Percentiles rank a stretch among this genome's conserved stretches.
phyloP scores from a whole-genome alignment of 2,888 invertebrate species.

The Drosophila acutilabella region DNA sequence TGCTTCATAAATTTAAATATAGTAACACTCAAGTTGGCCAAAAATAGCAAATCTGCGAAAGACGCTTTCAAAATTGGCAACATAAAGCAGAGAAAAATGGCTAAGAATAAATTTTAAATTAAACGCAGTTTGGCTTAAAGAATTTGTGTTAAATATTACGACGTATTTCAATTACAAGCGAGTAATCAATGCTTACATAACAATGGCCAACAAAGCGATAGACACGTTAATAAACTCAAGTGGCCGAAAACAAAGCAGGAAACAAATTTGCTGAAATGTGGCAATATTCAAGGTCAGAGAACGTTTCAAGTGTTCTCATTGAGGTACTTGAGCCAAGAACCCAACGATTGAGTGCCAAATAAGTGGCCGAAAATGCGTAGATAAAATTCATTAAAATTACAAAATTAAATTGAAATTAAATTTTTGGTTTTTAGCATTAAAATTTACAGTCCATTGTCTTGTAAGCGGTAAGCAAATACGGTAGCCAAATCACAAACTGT shows the following conservation, averaged over 20 bases:
- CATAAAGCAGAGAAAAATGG: not conserved
- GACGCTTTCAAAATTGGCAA: slow-evolving; percentile 5
- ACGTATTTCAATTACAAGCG: slow-evolving; percentile 34
- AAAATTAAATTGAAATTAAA: not conserved
- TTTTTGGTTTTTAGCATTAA: slow-evolving; percentile 5
- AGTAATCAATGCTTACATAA: slow-evolving; percentile 20
- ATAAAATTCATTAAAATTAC: not conserved
- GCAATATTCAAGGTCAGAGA: slow-evolving; percentile 59
- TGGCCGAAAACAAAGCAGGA: slow-evolving; percentile 56
- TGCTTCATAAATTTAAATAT: slow-evolving; percentile 55
- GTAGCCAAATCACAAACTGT: slow-evolving; percentile 44
- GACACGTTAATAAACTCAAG: slow-evolving; percentile 42
- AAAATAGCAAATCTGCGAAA: slow-evolving; percentile 39
- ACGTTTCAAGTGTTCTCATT: slow-evolving; percentile 44
- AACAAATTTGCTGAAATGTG: slow-evolving; percentile 54
- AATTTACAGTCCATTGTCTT: slow-evolving; percentile 21
- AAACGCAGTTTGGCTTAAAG: not conserved
- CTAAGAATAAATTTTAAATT: not conserved
- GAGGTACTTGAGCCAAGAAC: slow-evolving; percentile 44
- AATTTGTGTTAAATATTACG: slow-evolving; percentile 18
- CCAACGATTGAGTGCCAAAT: slow-evolving; percentile 38
- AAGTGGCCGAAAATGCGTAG: slow-evolving; percentile 16
- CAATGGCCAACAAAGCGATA: slow-evolving; percentile 38
- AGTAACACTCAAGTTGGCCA: slow-evolving; percentile 28
- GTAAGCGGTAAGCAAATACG: slow-evolving; percentile 16